Evolutionary conservation across 2,797 vertebrate genomes (phyloP), one percentile per base, ranked within the genome.

Genomic region (Mus caroli): DNA sequence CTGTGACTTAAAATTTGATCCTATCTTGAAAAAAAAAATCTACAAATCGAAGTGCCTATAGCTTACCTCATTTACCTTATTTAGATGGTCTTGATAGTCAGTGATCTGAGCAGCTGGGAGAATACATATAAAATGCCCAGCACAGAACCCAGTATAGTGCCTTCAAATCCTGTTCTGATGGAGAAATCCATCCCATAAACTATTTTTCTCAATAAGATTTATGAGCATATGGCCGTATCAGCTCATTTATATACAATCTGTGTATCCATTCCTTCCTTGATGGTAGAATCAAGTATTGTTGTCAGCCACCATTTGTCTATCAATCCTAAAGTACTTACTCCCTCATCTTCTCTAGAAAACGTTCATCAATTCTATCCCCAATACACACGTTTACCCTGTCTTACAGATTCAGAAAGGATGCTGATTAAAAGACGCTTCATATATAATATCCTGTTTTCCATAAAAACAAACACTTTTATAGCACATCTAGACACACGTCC

Each of bases 131-230:
- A 85, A 82, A 50, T 79, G 24, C 1, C n/a, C 56, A 60, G 22
- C 50, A 71, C 1, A 85, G 73, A 91, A 54, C 2, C 24, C 26
- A 54, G 10, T 34, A 34, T 1, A 24, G 52, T 20, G 7, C 69
- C 76, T n/a, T 46, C 73, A 78, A 84, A 84, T 40, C 43, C 28
- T 43, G 54, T 9, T 46, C 26, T 56, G 28, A 8, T 76, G 75
- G 43, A 4, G n/a, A 64, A 91, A 43, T 34, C 1, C 37, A 28
- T n/a, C 14, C 76, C 31, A 67, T 7, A 87, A 54, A 88, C 64
- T 93, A 3, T n/a, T 67, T 93, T 88, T 67, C 10, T 80, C 84
- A 88, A 79, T n/a, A 88, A 62, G 88, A 10, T 78, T 88, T 90
- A 62, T 14, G 80, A 80, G 40, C 69, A 78, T 24, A 56, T 4